These are phyloP conservation scores for Antechinus flavipes DNA, from an alignment of 2,113 vertebrate species.

Conservation along the genomic window DNA sequence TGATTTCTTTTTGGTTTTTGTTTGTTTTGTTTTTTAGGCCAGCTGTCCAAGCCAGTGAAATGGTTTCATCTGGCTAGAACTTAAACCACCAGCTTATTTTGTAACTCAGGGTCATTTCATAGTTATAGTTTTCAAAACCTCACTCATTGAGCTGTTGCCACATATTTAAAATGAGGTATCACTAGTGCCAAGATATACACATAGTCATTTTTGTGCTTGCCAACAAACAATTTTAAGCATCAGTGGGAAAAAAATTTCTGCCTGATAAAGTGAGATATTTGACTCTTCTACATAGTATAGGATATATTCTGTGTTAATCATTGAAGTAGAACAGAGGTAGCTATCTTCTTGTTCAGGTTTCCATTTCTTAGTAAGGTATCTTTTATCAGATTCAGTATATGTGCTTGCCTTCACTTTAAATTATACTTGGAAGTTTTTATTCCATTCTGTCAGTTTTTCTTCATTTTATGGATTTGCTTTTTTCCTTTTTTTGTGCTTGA, in stretches of 20 bases:
- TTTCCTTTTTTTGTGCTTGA: background rate
- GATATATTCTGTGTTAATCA: background rate
- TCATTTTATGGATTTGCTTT: background rate
- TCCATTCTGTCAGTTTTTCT: constrained; percentile 7
- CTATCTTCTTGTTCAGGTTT: background rate
- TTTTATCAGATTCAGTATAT: background rate
- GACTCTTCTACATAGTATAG: background rate
- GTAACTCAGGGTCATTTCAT: background rate
- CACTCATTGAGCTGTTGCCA: background rate
- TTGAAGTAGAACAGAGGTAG: background rate
- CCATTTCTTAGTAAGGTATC: background rate
- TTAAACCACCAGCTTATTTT: background rate
- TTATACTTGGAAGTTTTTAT: background rate
- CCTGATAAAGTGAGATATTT: background rate
- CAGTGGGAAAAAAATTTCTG: background rate
- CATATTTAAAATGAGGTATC: background rate
- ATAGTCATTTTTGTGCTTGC: background rate
- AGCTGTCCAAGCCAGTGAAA: background rate
- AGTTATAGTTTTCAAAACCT: background rate
- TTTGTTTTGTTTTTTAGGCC: background rate
- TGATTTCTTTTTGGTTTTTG: background rate
- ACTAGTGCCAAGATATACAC: background rate
- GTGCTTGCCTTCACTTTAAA: background rate
- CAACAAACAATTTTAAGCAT: background rate
- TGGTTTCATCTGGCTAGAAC: background rate